Evolutionary conservation across 2,113 vertebrate species (phyloP), one percentile per base, ranked within the genome.

Genomic region (Vulpes lagopus): DNA sequence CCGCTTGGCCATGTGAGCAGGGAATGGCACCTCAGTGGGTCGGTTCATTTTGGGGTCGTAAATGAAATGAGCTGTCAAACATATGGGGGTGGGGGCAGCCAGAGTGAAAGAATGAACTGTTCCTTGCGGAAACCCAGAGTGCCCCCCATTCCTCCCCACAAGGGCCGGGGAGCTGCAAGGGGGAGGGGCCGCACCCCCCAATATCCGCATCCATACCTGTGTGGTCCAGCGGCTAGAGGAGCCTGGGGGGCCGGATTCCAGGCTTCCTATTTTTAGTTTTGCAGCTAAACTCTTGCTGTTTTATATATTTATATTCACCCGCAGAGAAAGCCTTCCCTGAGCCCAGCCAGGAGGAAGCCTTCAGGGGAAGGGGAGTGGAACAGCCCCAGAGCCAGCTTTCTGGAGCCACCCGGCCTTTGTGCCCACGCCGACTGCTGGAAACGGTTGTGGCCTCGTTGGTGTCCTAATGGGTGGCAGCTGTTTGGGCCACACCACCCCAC

Each of bases 231-330:
- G 5, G 74, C 67, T 11, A 2, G 64, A 5, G 85, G 67, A 65
- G 62, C 73, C 84, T 6, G 23, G 59, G 78, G 76, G 91, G 88
- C 91, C 11, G 2, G 91, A 83, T 78, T 88, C 95, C 84, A 10
- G 22, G 35, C 89, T 97, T 93, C 97, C 97, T 96, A 94, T 94
- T 95, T 96, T 94, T 89, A 96, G 95, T 86, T 82, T 32, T 69
- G 86, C 73, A 80, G 89, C 91, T 62, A 51, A 82, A 62, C 27
- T 51, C 30, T 0, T 7, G 10, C 59, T 85, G 85, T 89, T 94
- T 93, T 91, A 64, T 64, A 3, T 49, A 86, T 97, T 98, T 94
- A 51, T 74, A 62, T 81, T 87, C 81, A 30, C 49, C 67, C 25
- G 0, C 35, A 14, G 88, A 91, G 43, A 30, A 64, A 51, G 91